These are phyloP conservation scores for Euura lappo DNA, from an alignment of 1,140 invertebrate genomes.

Conservation along the genomic window DNA sequence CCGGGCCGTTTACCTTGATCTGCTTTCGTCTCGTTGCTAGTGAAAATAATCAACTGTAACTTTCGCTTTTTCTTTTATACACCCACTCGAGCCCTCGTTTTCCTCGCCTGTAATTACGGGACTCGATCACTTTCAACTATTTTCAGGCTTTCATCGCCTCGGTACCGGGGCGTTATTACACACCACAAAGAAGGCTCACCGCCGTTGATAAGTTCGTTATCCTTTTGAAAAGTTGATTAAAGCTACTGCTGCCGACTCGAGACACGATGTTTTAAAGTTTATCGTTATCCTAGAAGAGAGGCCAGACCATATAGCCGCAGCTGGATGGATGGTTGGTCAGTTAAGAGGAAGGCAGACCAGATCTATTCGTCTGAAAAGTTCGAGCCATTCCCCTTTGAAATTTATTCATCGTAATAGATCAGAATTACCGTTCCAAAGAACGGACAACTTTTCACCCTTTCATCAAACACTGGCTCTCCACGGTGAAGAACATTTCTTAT, in stretches of 20 bases:
- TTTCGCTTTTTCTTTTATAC: too few relatives aligned
- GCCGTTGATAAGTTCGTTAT: slow-evolving; percentile 1
- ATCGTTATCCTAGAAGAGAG: not conserved
- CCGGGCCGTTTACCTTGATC: too few relatives aligned
- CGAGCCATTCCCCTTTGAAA: not conserved
- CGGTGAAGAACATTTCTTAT: not conserved
- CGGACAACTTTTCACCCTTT: not conserved
- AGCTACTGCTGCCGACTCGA: not conserved
- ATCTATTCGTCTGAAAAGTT: not conserved
- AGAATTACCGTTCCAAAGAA: not conserved
- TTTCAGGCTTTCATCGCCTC: slow-evolving; percentile 1
- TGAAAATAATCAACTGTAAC: too few relatives aligned
- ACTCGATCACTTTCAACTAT: not conserved
- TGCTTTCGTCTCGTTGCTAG: too few relatives aligned
- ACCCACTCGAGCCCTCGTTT: not conserved
- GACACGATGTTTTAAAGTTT: not conserved
- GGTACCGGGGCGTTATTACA: slow-evolving; percentile 2
- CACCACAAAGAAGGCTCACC: not conserved
- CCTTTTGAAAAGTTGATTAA: slow-evolving; percentile 4
- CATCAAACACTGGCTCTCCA: not conserved
- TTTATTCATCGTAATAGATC: not conserved
- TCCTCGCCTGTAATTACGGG: not conserved
- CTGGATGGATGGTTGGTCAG: not conserved
- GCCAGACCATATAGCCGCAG: not conserved
- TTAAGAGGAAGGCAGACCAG: not conserved